phyloP scores from a whole-genome alignment of 1,140 invertebrate species.

The Eciton burchellii region DNA sequence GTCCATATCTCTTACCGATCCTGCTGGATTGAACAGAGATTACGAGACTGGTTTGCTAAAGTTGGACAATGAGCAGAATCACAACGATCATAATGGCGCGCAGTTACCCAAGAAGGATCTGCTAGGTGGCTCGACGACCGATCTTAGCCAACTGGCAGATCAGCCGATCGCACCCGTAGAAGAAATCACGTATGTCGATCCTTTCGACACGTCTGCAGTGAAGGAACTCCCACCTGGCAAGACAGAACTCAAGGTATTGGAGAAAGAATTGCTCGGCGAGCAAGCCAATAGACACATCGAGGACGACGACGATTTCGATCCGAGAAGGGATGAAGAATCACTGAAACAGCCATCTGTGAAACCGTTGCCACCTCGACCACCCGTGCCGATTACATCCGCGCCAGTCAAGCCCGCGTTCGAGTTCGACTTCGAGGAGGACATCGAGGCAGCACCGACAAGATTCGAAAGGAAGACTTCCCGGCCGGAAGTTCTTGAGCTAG shows the following conservation, averaged over 20 bases:
- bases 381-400: constrained; percentile 12
- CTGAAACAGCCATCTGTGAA: constrained; percentile 14
- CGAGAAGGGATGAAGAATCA: constrained; percentile 85
- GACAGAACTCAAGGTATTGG: constrained; percentile 92
- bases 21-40: constrained; percentile 86
- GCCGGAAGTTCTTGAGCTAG: constrained; percentile 86
- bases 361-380: constrained; percentile 57
- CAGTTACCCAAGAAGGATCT: constrained; percentile 86
- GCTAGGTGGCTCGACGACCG: constrained; percentile 90
- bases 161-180: constrained; percentile 89
- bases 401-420: constrained; percentile 58
- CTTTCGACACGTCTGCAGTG: constrained; percentile 93
- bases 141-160: constrained; percentile 90
- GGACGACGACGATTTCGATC: constrained; percentile 89
- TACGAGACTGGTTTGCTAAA: constrained; percentile 81
- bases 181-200: constrained; percentile 90
- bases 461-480: constrained; percentile 85
- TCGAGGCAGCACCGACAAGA: constrained; percentile 54
- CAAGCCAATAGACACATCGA: constrained; percentile 58
- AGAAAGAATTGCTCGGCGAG: constrained; percentile 90
- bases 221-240: constrained; percentile 90
- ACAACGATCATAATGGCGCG: not conserved
- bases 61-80: constrained; percentile 42
- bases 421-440: constrained; percentile 81
- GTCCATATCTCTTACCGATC: constrained; percentile 82